Evolutionary conservation across 1,140 invertebrate genomes (phyloP).

Genomic region (Pristionchus pacificus): DNA sequence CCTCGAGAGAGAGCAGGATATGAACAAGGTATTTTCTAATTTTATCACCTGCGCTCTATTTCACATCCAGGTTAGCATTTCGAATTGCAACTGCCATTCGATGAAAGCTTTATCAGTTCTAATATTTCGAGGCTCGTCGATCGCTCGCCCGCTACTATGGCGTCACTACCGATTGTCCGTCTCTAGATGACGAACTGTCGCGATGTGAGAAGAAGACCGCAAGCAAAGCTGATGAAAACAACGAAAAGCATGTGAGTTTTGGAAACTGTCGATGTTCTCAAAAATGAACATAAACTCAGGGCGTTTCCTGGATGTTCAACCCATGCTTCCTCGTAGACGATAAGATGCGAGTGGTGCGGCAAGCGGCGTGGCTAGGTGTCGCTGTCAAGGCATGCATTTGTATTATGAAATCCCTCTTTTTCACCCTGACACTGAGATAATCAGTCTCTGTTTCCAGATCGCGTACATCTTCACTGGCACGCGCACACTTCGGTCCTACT

Average conservation of each 20-base stretch:
- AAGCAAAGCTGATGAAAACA: conserved; percentile 23
- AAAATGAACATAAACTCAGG: not conserved
- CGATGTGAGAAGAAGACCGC: not conserved
- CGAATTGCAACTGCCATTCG: too few species aligned
- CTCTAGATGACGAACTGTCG: conserved; percentile 27
- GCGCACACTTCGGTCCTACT: conserved; percentile 32
- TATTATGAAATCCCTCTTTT: too few species aligned
- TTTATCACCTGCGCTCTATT: too few species aligned
- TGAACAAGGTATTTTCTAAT: conserved; percentile 26
- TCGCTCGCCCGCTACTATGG: conserved; percentile 36
- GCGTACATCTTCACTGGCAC: conserved; percentile 41
- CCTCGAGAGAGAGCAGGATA: conserved; percentile 29
- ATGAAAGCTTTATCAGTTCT: too few species aligned
- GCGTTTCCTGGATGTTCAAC: conserved; percentile 33
- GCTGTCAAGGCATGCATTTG: conserved; percentile 35
- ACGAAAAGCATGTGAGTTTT: conserved; percentile 9
- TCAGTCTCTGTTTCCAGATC: conserved; percentile 27
- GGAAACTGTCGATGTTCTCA: not conserved
- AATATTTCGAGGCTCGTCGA: conserved; percentile 25
- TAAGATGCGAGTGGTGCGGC: conserved; percentile 33
- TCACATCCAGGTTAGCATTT: too few species aligned
- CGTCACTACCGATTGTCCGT: conserved; percentile 28
- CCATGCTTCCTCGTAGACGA: conserved; percentile 36
- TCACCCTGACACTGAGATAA: too few species aligned
- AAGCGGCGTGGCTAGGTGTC: conserved; percentile 38